Percentiles rank a stretch among this genome's conserved stretches.
Conservation (phyloP, 2,113 vertebrate species). For the Sebastes schlegelii region DNA sequence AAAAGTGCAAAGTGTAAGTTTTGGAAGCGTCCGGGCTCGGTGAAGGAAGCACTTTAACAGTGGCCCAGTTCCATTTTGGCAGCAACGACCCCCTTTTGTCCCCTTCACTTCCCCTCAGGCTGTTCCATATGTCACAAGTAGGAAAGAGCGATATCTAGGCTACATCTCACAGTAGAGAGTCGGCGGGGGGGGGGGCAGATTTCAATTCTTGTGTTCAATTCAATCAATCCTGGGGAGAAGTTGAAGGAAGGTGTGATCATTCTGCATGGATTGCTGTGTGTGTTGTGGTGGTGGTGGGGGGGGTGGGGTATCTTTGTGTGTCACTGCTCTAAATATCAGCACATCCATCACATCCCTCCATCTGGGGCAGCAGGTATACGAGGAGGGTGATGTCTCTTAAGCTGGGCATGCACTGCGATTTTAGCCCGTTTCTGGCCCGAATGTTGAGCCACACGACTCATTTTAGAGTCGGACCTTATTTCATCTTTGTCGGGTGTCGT, state of each 20-base stretch:
- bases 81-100: constrained; percentile 26
- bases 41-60: constrained; percentile 12
- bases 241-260: constrained; percentile 12
- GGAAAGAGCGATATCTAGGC: constrained; percentile 44
- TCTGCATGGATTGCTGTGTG: constrained; percentile 34
- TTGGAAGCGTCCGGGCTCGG: too few species aligned
- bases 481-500: too few species aligned
- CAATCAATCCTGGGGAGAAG: constrained; percentile 6
- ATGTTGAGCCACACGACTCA: too few species aligned
- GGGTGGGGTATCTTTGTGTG: constrained; percentile 19
- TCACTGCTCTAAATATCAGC: constrained; percentile 19
- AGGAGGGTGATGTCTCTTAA: not conserved
- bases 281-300: not conserved
- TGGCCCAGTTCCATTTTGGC: constrained; percentile 62
- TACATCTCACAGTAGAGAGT: not conserved
- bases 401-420: not conserved
- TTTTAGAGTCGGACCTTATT: too few species aligned
- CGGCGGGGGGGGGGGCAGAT: not conserved
- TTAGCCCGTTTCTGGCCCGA: too few species aligned
- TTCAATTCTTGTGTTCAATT: not conserved
- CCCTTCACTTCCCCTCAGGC: constrained; percentile 65
- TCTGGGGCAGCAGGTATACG: constrained; percentile 22
- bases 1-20: constrained; percentile 49
- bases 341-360: constrained; percentile 33
- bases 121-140: constrained; percentile 63